phyloP scores from a whole-genome alignment of 2,888 invertebrate genomes.

The Microplitis deprimator region DNA sequence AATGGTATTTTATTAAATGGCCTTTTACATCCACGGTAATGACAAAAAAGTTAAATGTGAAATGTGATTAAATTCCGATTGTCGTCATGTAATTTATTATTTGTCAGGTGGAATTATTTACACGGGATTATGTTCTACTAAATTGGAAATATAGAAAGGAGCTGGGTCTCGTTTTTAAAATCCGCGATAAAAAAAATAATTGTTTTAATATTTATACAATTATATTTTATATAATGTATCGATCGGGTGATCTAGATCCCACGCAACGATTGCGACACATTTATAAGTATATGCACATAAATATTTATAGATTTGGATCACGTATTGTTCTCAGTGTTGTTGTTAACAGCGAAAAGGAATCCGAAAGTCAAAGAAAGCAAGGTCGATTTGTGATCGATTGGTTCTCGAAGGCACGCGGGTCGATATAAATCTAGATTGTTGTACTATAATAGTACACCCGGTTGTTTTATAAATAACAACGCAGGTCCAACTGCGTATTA shows the following conservation, averaged over 20 bases:
- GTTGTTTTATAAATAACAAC: not conserved
- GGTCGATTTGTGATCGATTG: conserved; percentile 40
- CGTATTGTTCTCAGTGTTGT: not conserved
- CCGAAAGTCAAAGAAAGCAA: conserved; percentile 39
- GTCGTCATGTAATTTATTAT: conserved; percentile 10
- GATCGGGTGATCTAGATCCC: conserved; percentile 41
- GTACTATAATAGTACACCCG: not conserved
- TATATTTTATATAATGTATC: conserved; percentile 25
- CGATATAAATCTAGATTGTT: conserved; percentile 26
- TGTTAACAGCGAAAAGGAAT: conserved; percentile 23
- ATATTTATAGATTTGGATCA: not conserved
- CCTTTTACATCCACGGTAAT: not conserved
- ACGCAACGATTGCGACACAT: conserved; percentile 40
- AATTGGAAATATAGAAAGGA: conserved; percentile 1
- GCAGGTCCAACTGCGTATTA: conserved; percentile 5
- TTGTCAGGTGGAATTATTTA: conserved; percentile 1
- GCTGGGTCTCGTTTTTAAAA: not conserved
- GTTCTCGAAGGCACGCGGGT: conserved; percentile 34
- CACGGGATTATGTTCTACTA: not conserved
- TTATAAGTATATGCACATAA: not conserved
- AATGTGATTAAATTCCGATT: not conserved
- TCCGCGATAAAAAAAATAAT: not conserved
- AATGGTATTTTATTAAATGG: not conserved
- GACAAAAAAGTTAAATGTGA: not conserved
- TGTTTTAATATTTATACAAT: not conserved